Evolutionary conservation across 2,888 invertebrate species (phyloP).

Genomic region (Phortica okadai): DNA sequence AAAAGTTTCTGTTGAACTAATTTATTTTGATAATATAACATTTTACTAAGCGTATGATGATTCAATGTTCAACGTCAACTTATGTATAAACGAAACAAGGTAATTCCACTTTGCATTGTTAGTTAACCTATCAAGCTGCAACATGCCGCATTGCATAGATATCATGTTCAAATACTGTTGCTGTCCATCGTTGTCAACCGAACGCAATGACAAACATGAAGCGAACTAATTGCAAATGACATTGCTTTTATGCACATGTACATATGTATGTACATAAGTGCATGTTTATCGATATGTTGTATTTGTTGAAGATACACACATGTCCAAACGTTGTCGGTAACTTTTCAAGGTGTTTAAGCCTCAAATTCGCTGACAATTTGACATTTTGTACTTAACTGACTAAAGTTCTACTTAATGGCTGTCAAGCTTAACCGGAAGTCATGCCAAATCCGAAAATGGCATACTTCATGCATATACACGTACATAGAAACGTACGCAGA

Average conservation of each 20-base stretch:
- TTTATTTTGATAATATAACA: too few relatives aligned
- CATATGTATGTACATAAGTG: neutral
- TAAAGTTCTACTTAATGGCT: conserved; percentile 34
- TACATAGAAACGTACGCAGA: conserved; percentile 27
- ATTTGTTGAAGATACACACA: neutral
- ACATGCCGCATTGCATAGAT: neutral
- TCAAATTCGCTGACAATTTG: conserved; percentile 59
- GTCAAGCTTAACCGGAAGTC: conserved; percentile 56
- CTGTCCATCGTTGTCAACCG: neutral
- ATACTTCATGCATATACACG: conserved; percentile 54
- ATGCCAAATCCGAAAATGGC: conserved; percentile 61
- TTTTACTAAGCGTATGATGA: too few relatives aligned
- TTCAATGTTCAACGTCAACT: too few relatives aligned
- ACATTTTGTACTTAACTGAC: conserved; percentile 52
- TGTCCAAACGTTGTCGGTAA: neutral
- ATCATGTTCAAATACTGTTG: neutral
- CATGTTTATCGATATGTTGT: neutral
- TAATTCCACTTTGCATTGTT: too few relatives aligned
- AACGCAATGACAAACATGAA: conserved; percentile 46
- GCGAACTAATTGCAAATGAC: conserved; percentile 57
- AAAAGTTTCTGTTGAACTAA: too few relatives aligned
- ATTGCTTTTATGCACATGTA: conserved; percentile 1
- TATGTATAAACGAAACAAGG: too few relatives aligned
- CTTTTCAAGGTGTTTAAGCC: conserved; percentile 18
- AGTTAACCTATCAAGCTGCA: too few relatives aligned